Base-by-base conservation (phyloP, 2,113 vertebrate species). In the Triplophysa siluroides region DNA sequence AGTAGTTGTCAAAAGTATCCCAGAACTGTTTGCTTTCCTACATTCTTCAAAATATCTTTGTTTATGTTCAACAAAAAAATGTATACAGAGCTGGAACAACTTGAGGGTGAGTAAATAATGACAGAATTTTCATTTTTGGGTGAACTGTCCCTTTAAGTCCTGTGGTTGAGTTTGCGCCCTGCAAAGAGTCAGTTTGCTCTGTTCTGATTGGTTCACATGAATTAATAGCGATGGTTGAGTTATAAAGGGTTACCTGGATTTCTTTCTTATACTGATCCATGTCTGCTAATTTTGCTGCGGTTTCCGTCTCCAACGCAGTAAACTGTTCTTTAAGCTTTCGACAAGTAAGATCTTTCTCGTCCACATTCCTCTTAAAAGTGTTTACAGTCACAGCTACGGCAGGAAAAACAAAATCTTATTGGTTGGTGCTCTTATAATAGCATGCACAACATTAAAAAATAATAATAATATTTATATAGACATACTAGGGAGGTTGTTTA, bases 221-320 rank as follows among this genome's bases (percentile, higher is more conserved):
- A 97, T 54, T 95, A 23, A 52, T 76, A 56, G 12, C 7, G 10
- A 50, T 19, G 23, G 14, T 74, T 43, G 61, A 26, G 29, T 43
- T 16, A 54, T 56, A 24, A 26, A 41, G 23, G 2, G 8, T 75
- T 91, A 98, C 97, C 96, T 96, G 94, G 76, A 98, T 91, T 56
- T 96, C 93, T 85, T 83, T 93, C 85, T 96, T 97, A 87, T 96
- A 97, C 38, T 84, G 88, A 88, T 97, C 95, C 95, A 99, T 96
- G 91, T 97, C 95, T 14, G 91, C 87, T 60, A 99, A 91, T 84
- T 97, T 98, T 61, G 92, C 90, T 83, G 95, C 90, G 1, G 95
- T 98, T 86, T 97, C 96, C 76, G 93, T 96, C 89, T 98, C 95
- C 80, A 99, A 88, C 76, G 91, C 86, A 74, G 96, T 92, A 58